phyloP scores from a whole-genome alignment of 2,888 invertebrate genomes.

The Trichogramma evanescens region DNA sequence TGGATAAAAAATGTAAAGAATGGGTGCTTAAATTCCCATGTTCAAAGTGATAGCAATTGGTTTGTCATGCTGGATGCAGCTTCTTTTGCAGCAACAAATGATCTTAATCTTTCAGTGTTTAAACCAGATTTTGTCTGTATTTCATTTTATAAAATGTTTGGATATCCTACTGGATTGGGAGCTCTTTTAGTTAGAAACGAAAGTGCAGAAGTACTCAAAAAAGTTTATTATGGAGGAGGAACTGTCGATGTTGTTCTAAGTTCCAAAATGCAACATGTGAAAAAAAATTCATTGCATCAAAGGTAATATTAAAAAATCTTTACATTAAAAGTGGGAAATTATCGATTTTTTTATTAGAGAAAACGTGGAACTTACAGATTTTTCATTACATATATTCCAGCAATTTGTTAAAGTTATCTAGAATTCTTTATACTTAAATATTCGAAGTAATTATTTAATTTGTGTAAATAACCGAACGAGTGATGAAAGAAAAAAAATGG shows the following conservation, averaged over 20 bases:
- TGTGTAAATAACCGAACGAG: no score
- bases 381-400: not conserved
- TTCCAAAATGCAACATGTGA: constrained; percentile 63
- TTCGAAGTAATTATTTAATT: not conserved
- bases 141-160: constrained; percentile 97
- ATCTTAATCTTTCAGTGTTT: constrained; percentile 62
- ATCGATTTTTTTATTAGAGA: not conserved
- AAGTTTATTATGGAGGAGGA: constrained; percentile 87
- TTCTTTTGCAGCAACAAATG: constrained; percentile 68
- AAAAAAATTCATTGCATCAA: constrained; percentile 62
- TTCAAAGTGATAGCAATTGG: constrained; percentile 54
- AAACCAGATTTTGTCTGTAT: constrained; percentile 85
- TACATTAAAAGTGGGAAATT: not conserved
- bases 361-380: no score
- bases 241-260: constrained; percentile 81
- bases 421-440: constrained; percentile 4
- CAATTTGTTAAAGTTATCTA: not conserved
- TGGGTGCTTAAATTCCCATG: constrained; percentile 52
- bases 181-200: constrained; percentile 72
- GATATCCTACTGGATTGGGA: constrained; percentile 91
- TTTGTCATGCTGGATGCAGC: constrained; percentile 84
- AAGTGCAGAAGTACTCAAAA: constrained; percentile 56
- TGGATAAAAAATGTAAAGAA: constrained; percentile 61
- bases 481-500: not conserved
- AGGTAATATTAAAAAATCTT: constrained; percentile 52